Base-by-base conservation (phyloP, 2,113 vertebrate genomes). In the Eidolon helvum region DNA sequence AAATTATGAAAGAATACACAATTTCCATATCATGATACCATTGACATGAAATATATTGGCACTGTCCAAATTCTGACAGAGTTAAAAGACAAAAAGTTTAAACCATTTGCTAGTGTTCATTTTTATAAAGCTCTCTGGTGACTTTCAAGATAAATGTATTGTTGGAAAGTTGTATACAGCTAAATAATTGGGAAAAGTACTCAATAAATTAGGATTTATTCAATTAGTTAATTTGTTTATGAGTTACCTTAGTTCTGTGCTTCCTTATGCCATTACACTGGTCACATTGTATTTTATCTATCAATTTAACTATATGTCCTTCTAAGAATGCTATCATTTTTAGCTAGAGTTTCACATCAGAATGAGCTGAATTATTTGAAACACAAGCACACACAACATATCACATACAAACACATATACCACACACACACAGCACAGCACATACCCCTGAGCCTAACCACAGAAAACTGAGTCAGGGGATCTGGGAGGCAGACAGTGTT, bases 201-300 rank as follows among this genome's bases (percentile, higher is more conserved):
- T 87, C 68, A 68, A 43, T n/a, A 91, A 90, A 87, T 94, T 55
- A n/a, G 69, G 18, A 88, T 80, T 79, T 91, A 88, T 87, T 88
- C 55, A 88, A 68, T 88, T 86, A 57, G 69, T 33, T 85, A 40
- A 94, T 91, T 85, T 57, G 35, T 74, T 93, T 68, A 53, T 45
- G 77, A 30, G 21, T 38, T 69, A 22, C 68, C 35, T 93, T 71
- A 40, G 4, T 69, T 95, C 48, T 79, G 3, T 33, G 18, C 35
- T 92, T 83, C 33, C 35, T 55, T 92, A n/a, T 74, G 18, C 30
- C 74, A 82, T 77, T 2, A 3, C 21, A 72, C 43, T 68, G 74
- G 35, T 59, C 55, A 68, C 4, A 63, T 0, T 28, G 15, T 26
- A 53, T 48, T 55, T 18, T 63, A 61, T 79, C 61, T 84, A 84